phyloP scores from a whole-genome alignment of 2,113 vertebrate genomes.

The Triplophysa tibetana region DNA sequence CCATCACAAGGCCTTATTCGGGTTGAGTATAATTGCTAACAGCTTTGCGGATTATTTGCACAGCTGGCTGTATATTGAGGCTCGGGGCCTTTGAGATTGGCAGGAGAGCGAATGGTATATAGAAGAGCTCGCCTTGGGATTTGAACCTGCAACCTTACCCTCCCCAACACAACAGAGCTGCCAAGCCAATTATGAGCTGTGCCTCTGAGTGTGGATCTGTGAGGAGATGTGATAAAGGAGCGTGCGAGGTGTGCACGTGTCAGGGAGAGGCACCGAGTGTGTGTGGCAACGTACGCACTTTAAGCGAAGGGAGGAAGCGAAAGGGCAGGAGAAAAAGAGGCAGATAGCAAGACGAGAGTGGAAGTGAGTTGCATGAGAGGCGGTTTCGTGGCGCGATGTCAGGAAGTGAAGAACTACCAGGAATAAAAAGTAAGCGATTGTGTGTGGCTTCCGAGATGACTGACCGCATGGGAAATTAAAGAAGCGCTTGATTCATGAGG shows the following conservation, averaged over 20 bases:
- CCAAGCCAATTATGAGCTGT: slow-evolving; percentile 64
- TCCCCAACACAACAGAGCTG: slow-evolving; percentile 51
- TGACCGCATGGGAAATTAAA: slow-evolving; percentile 78
- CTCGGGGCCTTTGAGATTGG: slow-evolving; percentile 49
- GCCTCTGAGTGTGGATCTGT: slow-evolving; percentile 12
- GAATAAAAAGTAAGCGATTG: slow-evolving; percentile 13
- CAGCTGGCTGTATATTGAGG: slow-evolving; percentile 59
- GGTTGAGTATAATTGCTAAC: slow-evolving; percentile 55
- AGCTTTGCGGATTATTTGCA: slow-evolving; percentile 56
- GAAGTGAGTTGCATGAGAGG: background rate
- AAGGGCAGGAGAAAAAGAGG: slow-evolving; percentile 24
- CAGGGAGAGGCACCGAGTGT: background rate
- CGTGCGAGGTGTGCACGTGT: background rate
- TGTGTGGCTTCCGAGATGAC: slow-evolving; percentile 61
- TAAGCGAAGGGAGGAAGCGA: slow-evolving; percentile 10
- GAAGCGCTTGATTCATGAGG: slow-evolving; percentile 73
- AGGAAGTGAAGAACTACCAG: slow-evolving; percentile 22
- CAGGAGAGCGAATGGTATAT: slow-evolving; percentile 44
- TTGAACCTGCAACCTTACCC: slow-evolving; percentile 62
- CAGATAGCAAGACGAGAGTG: slow-evolving; percentile 23
- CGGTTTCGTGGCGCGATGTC: slow-evolving; percentile 15
- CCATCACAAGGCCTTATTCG: slow-evolving; percentile 50
- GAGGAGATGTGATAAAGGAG: slow-evolving; percentile 25
- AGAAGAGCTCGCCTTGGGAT: slow-evolving; percentile 44
- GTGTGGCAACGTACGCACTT: background rate